Evolutionary conservation across 2,113 vertebrate species (phyloP).

Genomic region (Excalfactoria chinensis): DNA sequence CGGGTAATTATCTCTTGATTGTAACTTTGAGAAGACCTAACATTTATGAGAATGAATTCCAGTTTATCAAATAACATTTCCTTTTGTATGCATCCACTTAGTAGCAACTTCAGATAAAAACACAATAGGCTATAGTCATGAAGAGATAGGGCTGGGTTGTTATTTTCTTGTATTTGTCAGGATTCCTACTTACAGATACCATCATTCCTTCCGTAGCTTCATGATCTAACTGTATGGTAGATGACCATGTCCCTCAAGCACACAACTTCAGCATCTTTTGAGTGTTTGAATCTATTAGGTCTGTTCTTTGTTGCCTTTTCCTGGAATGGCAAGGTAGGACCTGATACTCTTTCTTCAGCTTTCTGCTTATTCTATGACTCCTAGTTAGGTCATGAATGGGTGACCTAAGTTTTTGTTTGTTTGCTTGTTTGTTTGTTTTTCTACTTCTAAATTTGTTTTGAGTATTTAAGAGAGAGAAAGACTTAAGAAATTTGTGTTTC

Average conservation of each 20-base stretch:
- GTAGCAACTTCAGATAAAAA: neutral
- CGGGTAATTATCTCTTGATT: conserved; percentile 42
- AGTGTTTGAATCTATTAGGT: neutral
- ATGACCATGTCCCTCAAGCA: neutral
- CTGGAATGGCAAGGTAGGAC: neutral
- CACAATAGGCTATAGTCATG: neutral
- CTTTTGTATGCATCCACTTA: neutral
- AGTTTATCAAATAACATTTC: conserved; percentile 5
- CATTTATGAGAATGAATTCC: neutral
- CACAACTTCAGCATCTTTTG: accelerated
- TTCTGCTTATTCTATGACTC: neutral
- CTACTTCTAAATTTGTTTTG: neutral
- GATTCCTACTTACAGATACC: neutral
- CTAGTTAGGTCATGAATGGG: neutral
- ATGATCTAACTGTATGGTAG: neutral
- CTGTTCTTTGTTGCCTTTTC: neutral
- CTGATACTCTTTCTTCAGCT: neutral
- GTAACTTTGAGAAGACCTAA: conserved; percentile 20
- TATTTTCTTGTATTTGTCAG: neutral
- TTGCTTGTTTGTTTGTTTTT: neutral
- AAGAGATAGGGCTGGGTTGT: neutral
- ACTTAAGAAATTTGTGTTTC: neutral
- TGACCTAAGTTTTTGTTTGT: neutral
- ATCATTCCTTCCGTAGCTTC: neutral
- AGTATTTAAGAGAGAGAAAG: neutral